Conservation (phyloP, 1,140 invertebrate species). For the Asbolus verrucosus region DNA sequence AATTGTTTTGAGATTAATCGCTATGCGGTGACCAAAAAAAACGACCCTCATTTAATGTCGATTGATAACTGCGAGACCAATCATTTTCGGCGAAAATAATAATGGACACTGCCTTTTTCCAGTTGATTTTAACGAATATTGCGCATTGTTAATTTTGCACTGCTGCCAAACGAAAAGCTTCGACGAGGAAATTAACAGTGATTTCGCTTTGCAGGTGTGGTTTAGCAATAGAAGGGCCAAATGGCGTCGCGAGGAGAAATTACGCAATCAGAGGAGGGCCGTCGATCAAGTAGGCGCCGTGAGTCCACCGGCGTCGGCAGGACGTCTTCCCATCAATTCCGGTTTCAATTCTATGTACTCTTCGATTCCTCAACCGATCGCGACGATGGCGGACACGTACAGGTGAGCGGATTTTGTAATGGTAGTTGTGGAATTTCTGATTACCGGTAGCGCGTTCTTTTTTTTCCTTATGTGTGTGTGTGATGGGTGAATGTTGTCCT, state of each 20-base stretch:
- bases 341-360: slow-evolving; percentile 89
- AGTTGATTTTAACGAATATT: too few relatives aligned
- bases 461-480: too few relatives aligned
- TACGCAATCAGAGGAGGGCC: slow-evolving; percentile 85
- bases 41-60: too few relatives aligned
- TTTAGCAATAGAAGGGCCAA: slow-evolving; percentile 98
- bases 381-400: slow-evolving; percentile 85
- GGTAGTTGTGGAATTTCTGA: too few relatives aligned
- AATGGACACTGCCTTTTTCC: too few relatives aligned
- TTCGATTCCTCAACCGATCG: slow-evolving; percentile 84
- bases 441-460: background rate
- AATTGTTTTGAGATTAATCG: background rate
- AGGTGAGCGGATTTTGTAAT: slow-evolving; percentile 70
- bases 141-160: background rate
- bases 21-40: too few relatives aligned
- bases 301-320: slow-evolving; percentile 70
- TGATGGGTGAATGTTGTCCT: slow-evolving; percentile 13
- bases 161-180: background rate
- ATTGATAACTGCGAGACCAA: too few relatives aligned
- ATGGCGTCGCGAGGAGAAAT: slow-evolving; percentile 97
- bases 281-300: slow-evolving; percentile 69
- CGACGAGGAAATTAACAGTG: background rate
- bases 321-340: slow-evolving; percentile 77
- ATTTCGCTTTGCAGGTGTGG: slow-evolving; percentile 85
- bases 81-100: too few relatives aligned